Evolutionary conservation across 2,797 vertebrate genomes (phyloP).

Genomic region (Helarctos malayanus): DNA sequence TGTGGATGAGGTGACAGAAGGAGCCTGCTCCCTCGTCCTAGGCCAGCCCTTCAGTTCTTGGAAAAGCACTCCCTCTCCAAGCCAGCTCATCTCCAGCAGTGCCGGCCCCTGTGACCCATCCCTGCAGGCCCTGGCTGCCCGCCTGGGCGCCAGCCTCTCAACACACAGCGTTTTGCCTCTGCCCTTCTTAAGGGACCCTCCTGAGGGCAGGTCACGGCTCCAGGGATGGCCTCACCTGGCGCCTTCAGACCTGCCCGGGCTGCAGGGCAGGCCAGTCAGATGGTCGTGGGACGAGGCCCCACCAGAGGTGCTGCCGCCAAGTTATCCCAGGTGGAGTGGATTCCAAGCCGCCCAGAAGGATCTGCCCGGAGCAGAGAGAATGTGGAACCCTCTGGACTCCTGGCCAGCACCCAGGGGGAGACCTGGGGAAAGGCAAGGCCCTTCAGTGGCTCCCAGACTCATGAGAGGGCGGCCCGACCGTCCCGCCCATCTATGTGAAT

Average conservation of each 20-base stretch:
- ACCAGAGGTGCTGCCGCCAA: not conserved
- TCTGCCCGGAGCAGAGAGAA: not conserved
- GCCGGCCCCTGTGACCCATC: not conserved
- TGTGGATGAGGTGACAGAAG: not conserved
- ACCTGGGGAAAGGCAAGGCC: not conserved
- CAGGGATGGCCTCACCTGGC: not conserved
- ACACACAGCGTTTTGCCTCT: not conserved
- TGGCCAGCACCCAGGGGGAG: not conserved
- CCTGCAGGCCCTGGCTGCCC: not conserved
- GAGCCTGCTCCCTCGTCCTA: not conserved
- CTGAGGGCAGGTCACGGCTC: not conserved
- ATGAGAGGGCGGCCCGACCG: not conserved
- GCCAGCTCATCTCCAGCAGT: not conserved
- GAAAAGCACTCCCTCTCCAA: not conserved
- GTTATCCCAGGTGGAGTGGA: not conserved
- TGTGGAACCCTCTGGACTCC: not conserved
- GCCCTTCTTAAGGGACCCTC: not conserved
- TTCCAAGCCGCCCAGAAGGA: not conserved
- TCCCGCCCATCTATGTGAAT: not conserved
- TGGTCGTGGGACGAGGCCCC: not conserved
- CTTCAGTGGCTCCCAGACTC: not conserved
- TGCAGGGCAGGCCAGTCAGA: not conserved
- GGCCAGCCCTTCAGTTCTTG: not conserved
- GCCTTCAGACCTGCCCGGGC: not conserved
- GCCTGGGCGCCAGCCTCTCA: not conserved